Evolutionary conservation across 2,797 vertebrate species (phyloP), one percentile per base, ranked within the genome.

Genomic region (Sebastes hubbsi): DNA sequence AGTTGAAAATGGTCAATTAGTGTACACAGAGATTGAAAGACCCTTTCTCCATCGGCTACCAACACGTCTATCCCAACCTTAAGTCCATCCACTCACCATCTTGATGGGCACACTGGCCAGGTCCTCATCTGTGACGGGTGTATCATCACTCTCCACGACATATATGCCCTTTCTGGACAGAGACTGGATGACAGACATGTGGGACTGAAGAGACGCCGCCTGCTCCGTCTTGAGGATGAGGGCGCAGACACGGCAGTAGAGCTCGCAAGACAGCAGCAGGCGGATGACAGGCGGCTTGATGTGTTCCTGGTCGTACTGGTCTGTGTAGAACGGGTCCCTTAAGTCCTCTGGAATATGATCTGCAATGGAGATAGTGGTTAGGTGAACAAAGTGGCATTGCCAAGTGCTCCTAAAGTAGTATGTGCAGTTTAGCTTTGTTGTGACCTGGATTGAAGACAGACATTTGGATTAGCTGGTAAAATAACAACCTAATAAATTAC

Each of bases 271-370:
- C 77, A 99, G 95, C 82, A 99, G 95, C 76, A 99, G 96, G 46
- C 85, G 97, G 91, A 97, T 97, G 81, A 99, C 97, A 0, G 98
- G 99, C 0, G 99, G 99, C 59, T 99, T 99, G 84, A 99, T 99
- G 91, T 99, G 99, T 67, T 99, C 98, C 92, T 99, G 98, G 75
- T 99, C 97, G 3, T 99, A 99, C 84, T 99, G 99, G 81, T 99
- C 99, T 13, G 96, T 96, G 94, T 99, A 99, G 83, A 99, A 99
- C 0, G 98, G 98, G 92, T 99, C 98, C 91, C 96, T 95, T 89
- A 99, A 93, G 81, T 99, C 98, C 87, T 98, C 98, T 0, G 99
- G 99, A 93, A 99, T 97, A 78, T 99, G 97, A 88, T 99, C 99
- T 99, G 95, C 25, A 88, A 91, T 3, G 16, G 12, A 83, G 32